A percentile compares a stretch with the other conserved stretches of the same genome.
phyloP scores from a whole-genome alignment of 1,140 invertebrate genomes.

The Conus betulinus region DNA sequence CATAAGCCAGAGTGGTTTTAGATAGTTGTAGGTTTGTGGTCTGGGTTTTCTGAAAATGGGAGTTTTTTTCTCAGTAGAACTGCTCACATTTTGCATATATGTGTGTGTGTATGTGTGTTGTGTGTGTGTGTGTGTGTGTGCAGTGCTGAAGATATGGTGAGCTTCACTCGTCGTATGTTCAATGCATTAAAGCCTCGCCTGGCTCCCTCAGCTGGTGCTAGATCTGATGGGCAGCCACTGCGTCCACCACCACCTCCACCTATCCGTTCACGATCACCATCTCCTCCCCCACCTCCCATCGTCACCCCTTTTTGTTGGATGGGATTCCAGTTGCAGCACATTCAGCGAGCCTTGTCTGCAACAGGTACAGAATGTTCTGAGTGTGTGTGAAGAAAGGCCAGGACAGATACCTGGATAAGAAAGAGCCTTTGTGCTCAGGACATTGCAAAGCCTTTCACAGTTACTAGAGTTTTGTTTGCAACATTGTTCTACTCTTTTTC shows the following conservation, averaged over 20 bases:
- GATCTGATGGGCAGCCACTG: conserved; percentile 39
- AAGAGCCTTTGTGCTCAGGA: no score
- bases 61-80: not conserved
- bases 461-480: no score
- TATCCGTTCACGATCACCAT: conserved; percentile 68
- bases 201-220: conserved; percentile 26
- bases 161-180: conserved; percentile 50
- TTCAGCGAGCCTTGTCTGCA: conserved; percentile 79
- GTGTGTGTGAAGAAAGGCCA: not conserved
- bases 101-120: no score
- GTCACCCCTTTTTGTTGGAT: conserved; percentile 81
- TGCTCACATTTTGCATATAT: not conserved
- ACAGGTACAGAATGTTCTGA: conserved; percentile 71
- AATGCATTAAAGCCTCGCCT: conserved; percentile 45
- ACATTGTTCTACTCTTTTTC: no score
- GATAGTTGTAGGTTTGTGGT: no score
- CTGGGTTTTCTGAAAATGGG: no score
- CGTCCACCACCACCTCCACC: conserved; percentile 60
- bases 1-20: no score
- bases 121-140: not conserved
- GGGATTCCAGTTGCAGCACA: conserved; percentile 81
- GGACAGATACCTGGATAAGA: no score
- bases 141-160: conserved; percentile 56
- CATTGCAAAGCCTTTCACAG: no score
- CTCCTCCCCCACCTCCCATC: conserved; percentile 77